A percentile compares a stretch with the other conserved stretches of the same genome.
phyloP scores from a whole-genome alignment of 2,888 invertebrate genomes.

The Therioaphis trifolii region DNA sequence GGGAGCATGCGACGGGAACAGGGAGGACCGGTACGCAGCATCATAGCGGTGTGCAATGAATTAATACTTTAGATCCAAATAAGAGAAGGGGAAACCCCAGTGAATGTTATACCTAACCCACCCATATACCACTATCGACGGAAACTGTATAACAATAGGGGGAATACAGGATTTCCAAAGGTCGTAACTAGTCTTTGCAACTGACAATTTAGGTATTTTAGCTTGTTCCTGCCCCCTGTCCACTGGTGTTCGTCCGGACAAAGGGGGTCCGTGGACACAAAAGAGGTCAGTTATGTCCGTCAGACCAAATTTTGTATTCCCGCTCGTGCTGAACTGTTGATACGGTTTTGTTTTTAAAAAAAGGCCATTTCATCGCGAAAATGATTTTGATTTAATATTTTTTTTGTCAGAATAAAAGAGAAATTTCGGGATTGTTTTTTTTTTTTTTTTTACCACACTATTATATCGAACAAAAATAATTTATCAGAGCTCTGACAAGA shows the following conservation, averaged over 20 bases:
- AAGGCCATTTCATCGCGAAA: conserved; percentile 36
- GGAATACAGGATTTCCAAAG: neutral
- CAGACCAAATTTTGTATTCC: conserved; percentile 37
- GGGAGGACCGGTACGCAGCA: neutral
- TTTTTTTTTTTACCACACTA: neutral
- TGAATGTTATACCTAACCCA: neutral
- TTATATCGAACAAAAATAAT: conserved; percentile 53
- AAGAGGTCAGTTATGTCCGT: conserved; percentile 8
- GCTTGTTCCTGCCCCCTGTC: neutral
- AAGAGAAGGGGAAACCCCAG: neutral
- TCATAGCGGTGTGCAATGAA: neutral
- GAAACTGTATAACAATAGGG: neutral
- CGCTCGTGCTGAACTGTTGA: neutral
- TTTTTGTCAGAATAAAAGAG: conserved; percentile 25
- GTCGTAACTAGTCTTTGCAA: conserved; percentile 20
- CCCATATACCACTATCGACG: conserved; percentile 8
- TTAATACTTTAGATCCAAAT: conserved; percentile 30
- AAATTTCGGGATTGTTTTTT: conserved; percentile 10
- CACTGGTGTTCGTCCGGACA: neutral
- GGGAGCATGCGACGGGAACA: neutral
- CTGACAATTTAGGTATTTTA: conserved; percentile 29
- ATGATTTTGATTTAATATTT: conserved; percentile 39
- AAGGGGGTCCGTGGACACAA: neutral
- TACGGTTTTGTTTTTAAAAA: conserved; percentile 8
- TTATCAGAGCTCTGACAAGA: conserved; percentile 16